These are phyloP conservation scores for Sarcophaga bullata DNA, from an alignment of 1,140 invertebrate genomes.

Conservation along the genomic window DNA sequence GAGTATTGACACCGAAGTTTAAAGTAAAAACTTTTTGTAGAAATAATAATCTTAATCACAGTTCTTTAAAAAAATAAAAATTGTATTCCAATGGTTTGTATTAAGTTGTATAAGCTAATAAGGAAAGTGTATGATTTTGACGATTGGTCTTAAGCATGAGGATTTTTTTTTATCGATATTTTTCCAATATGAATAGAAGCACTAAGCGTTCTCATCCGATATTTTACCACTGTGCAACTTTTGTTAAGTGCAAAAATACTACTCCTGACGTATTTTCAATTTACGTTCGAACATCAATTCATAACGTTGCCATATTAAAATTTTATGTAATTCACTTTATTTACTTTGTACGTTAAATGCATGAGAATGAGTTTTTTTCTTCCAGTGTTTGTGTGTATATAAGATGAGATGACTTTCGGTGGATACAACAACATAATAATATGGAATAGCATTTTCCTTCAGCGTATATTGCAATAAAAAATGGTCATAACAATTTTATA, in stretches of 20 bases:
- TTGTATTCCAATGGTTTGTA: no score
- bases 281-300: conserved; percentile 34
- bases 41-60: not conserved
- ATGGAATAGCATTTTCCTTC: no score
- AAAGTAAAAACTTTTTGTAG: not conserved
- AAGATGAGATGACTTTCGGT: not conserved
- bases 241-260: not conserved
- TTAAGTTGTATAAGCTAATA: no score
- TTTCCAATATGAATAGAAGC: no score
- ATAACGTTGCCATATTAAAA: conserved; percentile 35
- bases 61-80: no score
- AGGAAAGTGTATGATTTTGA: no score
- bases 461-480: not conserved
- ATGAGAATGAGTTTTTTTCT: no score
- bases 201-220: no score
- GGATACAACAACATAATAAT: not conserved
- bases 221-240: not conserved
- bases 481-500: conserved; percentile 11
- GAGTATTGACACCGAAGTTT: not conserved
- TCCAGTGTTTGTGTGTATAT: not conserved
- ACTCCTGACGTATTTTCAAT: conserved; percentile 38
- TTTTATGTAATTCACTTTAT: conserved; percentile 26
- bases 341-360: conserved; percentile 1
- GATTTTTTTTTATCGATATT: no score
- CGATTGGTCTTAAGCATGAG: no score